These are phyloP conservation scores for Lampris megalopsis DNA, from an alignment of 2,113 vertebrate species.

Conservation along the genomic window DNA sequence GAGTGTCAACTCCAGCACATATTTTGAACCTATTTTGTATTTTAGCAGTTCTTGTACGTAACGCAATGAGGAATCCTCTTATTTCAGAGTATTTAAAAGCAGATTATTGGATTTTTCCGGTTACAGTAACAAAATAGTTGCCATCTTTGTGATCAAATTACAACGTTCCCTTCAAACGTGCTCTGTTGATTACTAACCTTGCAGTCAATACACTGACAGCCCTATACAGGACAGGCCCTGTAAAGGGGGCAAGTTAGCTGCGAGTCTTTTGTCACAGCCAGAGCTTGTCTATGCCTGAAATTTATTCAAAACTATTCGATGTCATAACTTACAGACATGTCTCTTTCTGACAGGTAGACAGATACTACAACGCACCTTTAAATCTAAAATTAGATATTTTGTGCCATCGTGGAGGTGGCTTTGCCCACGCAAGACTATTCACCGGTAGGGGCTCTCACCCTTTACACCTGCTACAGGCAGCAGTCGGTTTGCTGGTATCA, in stretches of 20 bases:
- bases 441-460: neutral
- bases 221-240: neutral
- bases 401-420: neutral
- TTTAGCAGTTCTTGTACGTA: too few relatives aligned
- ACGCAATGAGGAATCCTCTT: too few relatives aligned
- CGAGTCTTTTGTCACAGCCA: neutral
- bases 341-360: neutral
- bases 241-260: constrained; percentile 4
- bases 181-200: neutral
- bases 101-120: too few relatives aligned
- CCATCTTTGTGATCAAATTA: neutral
- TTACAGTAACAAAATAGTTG: too few relatives aligned
- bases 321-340: neutral
- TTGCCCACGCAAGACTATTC: neutral
- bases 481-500: constrained; percentile 1
- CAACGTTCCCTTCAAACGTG: neutral
- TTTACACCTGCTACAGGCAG: constrained; percentile 30
- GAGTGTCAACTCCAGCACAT: too few relatives aligned
- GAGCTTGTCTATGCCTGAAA: neutral
- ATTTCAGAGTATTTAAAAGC: too few relatives aligned
- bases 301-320: neutral
- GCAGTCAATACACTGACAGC: neutral
- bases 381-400: neutral
- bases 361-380: neutral
- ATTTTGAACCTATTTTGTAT: too few relatives aligned